These are phyloP conservation scores for Larimichthys polyactis DNA, from an alignment of 2,113 vertebrate species.

Conservation along the genomic window DNA sequence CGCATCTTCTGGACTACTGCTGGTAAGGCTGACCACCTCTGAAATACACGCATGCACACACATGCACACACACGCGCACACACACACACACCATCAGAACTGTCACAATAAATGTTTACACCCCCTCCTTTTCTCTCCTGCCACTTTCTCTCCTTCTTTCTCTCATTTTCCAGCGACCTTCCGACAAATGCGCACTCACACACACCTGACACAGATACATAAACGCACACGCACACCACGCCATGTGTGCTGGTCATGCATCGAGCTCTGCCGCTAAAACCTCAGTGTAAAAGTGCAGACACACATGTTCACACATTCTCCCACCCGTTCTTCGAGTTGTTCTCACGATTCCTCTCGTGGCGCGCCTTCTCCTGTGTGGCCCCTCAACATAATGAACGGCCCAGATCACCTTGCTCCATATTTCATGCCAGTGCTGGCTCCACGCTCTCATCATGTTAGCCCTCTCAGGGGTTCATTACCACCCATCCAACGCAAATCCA, in stretches of 20 bases:
- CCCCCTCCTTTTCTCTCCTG: slow-evolving; percentile 6
- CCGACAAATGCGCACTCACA: background rate
- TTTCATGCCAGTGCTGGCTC: slow-evolving; percentile 67
- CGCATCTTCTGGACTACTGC: slow-evolving; percentile 98
- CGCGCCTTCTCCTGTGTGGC: slow-evolving; percentile 54
- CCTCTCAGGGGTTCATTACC: slow-evolving; percentile 75
- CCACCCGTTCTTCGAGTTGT: slow-evolving; percentile 29
- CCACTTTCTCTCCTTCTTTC: slow-evolving; percentile 6
- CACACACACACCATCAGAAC: background rate
- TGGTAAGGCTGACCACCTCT: slow-evolving; percentile 88
- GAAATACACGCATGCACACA: slow-evolving; percentile 14
- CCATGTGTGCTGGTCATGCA: slow-evolving; percentile 13
- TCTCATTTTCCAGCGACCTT: slow-evolving; percentile 2
- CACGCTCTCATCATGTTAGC: slow-evolving; percentile 48
- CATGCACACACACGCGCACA: background rate
- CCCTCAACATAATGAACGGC: slow-evolving; percentile 62
- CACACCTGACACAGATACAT: slow-evolving; percentile 15
- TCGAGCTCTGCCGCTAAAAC: slow-evolving; percentile 23
- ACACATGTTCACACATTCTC: slow-evolving; percentile 56
- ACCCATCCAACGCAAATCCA: slow-evolving; percentile 62
- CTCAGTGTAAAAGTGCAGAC: slow-evolving; percentile 43
- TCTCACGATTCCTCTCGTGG: slow-evolving; percentile 40
- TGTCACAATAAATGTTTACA: slow-evolving; percentile 21
- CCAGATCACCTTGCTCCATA: slow-evolving; percentile 70
- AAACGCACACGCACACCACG: background rate